Percentiles rank a stretch among this genome's conserved stretches.
phyloP scores from a whole-genome alignment of 2,888 invertebrate species.

The Sussaba pulchella region DNA sequence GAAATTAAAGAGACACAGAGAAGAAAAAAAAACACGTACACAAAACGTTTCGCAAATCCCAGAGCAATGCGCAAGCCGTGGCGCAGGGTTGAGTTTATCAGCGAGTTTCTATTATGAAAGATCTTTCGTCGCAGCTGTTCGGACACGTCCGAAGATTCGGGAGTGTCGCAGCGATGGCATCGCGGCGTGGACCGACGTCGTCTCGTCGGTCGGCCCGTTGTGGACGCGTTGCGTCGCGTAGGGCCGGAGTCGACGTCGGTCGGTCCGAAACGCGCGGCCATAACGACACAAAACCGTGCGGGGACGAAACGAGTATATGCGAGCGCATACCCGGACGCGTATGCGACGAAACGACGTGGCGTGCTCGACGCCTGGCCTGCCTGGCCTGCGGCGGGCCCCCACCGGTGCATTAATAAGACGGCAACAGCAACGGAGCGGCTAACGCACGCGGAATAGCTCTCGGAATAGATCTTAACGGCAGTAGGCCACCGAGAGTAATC shows the following conservation, averaged over 20 bases:
- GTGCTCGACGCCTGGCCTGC: constrained; percentile 44
- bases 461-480: constrained; percentile 73
- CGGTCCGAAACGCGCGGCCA: constrained; percentile 23
- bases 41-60: too few relatives aligned
- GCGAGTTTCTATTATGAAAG: constrained; percentile 68
- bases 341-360: constrained; percentile 41
- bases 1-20: too few relatives aligned
- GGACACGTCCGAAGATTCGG: constrained; percentile 61
- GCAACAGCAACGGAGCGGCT: constrained; percentile 61
- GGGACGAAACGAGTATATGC: too few relatives aligned
- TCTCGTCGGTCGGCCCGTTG: constrained; percentile 31
- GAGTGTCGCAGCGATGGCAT: constrained; percentile 5
- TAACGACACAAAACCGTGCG: constrained; percentile 62
- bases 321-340: too few relatives aligned
- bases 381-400: constrained; percentile 15
- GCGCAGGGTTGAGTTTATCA: constrained; percentile 58
- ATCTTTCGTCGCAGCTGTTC: constrained; percentile 74
- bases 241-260: constrained; percentile 16
- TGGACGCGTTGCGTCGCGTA: constrained; percentile 22
- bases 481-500: constrained; percentile 71
- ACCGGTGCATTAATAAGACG: constrained; percentile 78
- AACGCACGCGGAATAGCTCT: constrained; percentile 71
- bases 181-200: constrained; percentile 35
- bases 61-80: too few relatives aligned
- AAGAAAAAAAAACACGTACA: too few relatives aligned